phyloP scores from a whole-genome alignment of 1,140 invertebrate species.

The Drosophila trapezifrons region DNA sequence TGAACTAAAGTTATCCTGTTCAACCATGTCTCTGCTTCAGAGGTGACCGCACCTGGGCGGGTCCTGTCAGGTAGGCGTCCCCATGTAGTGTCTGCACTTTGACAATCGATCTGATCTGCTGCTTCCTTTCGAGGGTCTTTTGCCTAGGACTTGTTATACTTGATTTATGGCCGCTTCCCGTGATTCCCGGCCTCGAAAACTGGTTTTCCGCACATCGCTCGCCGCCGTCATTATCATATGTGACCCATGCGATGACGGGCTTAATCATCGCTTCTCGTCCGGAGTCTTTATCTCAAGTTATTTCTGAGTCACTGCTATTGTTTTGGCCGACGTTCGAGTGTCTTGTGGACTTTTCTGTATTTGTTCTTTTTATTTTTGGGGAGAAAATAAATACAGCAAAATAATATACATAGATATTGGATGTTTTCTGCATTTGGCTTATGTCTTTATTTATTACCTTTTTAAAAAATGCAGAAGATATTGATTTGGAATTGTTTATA shows the following conservation, averaged over 20 bases:
- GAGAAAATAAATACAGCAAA: too few relatives aligned
- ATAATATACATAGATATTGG: too few relatives aligned
- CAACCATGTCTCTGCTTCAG: conserved; percentile 33
- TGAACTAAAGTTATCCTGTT: conserved; percentile 38
- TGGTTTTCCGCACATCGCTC: conserved; percentile 8
- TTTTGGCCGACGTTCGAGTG: neutral
- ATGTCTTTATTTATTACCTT: conserved; percentile 1
- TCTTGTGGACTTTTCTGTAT: neutral
- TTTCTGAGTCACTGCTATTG: conserved; percentile 32
- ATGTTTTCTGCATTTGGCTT: too few relatives aligned
- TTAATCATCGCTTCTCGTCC: conserved; percentile 32
- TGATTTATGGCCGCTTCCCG: conserved; percentile 34
- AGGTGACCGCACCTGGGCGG: conserved; percentile 20
- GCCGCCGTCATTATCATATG: conserved; percentile 23
- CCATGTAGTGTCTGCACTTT: conserved; percentile 18
- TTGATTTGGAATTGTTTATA: neutral
- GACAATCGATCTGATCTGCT: conserved; percentile 22
- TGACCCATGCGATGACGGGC: neutral
- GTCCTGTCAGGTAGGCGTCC: conserved; percentile 55
- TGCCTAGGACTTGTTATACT: conserved; percentile 45
- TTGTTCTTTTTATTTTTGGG: neutral
- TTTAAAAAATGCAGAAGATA: neutral
- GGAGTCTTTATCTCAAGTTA: conserved; percentile 26
- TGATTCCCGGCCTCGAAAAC: conserved; percentile 17
- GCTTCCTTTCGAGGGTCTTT: conserved; percentile 26